phyloP scores from a whole-genome alignment of 1,140 invertebrate genomes.

The Aphis gossypii region DNA sequence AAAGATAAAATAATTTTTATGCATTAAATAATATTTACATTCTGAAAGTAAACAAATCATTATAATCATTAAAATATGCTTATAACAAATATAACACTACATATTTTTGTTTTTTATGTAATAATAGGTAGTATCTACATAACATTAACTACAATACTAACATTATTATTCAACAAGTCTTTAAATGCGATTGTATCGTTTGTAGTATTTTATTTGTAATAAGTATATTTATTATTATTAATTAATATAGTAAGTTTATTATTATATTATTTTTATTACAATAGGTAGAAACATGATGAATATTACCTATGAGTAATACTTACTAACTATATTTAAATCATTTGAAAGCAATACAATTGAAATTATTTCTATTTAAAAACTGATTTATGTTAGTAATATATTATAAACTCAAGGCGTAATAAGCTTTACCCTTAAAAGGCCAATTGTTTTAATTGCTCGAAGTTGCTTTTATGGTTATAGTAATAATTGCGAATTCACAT shows the following conservation, averaged over 20 bases:
- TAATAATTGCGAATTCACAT: constrained; percentile 15
- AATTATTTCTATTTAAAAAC: not conserved
- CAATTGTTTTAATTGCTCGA: not conserved
- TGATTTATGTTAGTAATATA: constrained; percentile 25
- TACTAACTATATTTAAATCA: not conserved
- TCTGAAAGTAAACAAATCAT: not conserved
- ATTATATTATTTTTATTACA: not conserved
- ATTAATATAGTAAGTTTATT: not conserved
- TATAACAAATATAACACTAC: not conserved
- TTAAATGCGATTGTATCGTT: too few relatives aligned
- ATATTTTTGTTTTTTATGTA: not conserved
- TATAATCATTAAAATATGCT: not conserved
- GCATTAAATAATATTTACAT: not conserved
- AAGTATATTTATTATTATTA: not conserved
- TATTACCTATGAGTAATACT: not conserved
- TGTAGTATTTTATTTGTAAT: not conserved
- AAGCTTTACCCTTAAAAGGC: not conserved
- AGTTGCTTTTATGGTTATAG: constrained; percentile 2
- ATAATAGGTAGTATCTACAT: too few relatives aligned
- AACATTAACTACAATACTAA: too few relatives aligned
- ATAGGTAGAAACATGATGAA: too few relatives aligned
- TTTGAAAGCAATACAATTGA: not conserved
- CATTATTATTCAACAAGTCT: too few relatives aligned
- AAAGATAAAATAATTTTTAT: not conserved
- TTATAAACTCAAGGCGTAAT: not conserved